Evolutionary conservation across 64 coral and sea anemone genomes (phyloP).

Genomic region (Stichodactyla mertensii): DNA sequence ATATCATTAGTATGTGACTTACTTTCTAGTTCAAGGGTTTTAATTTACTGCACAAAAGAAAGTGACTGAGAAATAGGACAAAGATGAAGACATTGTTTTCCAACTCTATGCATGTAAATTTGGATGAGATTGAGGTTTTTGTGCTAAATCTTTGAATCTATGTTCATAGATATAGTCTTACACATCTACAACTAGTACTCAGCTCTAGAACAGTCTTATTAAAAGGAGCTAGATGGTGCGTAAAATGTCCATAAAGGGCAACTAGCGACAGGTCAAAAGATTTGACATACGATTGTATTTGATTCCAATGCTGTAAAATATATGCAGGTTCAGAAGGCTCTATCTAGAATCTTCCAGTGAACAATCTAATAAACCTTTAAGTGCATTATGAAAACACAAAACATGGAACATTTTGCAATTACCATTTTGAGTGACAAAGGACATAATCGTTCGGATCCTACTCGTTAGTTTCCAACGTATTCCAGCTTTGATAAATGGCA

Average conservation of each 20-base stretch:
- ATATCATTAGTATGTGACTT: too few relatives aligned
- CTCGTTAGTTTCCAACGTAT: neutral
- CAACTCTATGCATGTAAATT: neutral
- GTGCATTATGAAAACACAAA: neutral
- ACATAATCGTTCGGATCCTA: neutral
- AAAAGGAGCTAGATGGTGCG: neutral
- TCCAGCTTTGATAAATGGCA: neutral
- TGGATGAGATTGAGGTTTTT: neutral
- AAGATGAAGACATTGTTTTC: neutral
- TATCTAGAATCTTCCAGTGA: neutral
- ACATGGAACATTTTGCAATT: neutral
- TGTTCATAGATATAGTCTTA: neutral
- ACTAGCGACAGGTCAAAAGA: neutral
- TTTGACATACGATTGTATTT: neutral
- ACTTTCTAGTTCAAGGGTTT: neutral
- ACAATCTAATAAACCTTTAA: neutral
- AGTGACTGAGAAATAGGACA: neutral
- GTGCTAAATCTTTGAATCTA: neutral
- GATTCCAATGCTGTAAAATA: neutral
- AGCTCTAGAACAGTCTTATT: neutral
- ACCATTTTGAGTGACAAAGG: neutral
- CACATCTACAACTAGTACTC: neutral
- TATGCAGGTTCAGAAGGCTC: neutral
- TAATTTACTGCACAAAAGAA: neutral
- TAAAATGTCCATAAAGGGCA: slow-evolving; percentile 1